Evolutionary conservation across 2,797 vertebrate species (phyloP).

Genomic region (Hemitrygon akajei): DNA sequence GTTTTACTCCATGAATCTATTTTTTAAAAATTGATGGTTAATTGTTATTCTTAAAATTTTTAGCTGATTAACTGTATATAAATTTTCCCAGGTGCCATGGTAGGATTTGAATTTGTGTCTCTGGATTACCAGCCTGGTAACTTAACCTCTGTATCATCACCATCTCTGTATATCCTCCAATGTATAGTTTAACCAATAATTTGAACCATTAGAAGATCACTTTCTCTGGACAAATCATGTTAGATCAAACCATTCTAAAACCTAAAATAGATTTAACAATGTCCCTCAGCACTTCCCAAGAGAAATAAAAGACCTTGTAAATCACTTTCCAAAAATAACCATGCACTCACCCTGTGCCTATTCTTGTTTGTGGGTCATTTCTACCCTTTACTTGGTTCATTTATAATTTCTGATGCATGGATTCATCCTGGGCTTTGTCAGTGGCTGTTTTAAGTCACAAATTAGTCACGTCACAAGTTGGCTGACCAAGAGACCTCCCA

Average conservation of each 20-base stretch:
- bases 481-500: not conserved
- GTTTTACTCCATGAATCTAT: too few species aligned
- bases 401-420: not conserved
- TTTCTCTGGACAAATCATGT: not conserved
- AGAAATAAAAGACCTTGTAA: not conserved
- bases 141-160: too few species aligned
- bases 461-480: not conserved
- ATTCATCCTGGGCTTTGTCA: slow-evolving; percentile 22
- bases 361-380: not conserved
- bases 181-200: not conserved
- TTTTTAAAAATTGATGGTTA: too few species aligned
- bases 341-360: not conserved
- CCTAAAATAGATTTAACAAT: not conserved
- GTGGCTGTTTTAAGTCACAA: slow-evolving; percentile 5
- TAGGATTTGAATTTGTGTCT: too few species aligned
- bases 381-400: not conserved
- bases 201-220: not conserved
- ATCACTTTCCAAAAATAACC: slow-evolving; percentile 27
- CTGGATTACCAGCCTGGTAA: too few species aligned
- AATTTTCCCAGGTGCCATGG: too few species aligned
- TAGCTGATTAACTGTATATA: too few species aligned
- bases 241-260: not conserved
- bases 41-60: too few species aligned
- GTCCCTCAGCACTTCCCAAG: not conserved
- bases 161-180: too few species aligned